Base-by-base conservation (phyloP, 2,888 invertebrate species). In the Psococerastis gibbosa region DNA sequence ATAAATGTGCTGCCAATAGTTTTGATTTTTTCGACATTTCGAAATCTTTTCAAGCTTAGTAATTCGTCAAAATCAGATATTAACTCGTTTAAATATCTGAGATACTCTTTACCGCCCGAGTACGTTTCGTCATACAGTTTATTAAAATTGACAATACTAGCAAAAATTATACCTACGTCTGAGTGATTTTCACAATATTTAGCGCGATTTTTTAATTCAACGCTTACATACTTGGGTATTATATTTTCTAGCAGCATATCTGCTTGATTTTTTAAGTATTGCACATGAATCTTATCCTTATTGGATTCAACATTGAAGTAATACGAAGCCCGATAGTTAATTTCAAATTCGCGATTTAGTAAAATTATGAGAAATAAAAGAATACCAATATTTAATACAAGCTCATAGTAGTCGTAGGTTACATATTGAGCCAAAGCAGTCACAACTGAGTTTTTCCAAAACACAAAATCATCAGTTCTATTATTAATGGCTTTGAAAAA, bases 101-200 rank as follows among this genome's bases (percentile, higher is more conserved):
- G 64, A 60, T 87, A 95, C 62, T 97, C 95, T 56, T 85, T 82
- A 3, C 95, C 95, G 13, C 89, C 91, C 52, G 88, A 70, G 62
- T 88, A 97, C 41, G 88, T 87, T 59, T 97, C 95, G 58, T 97
- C 95, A 59, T 97, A 97, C 73, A 97, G 82, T 62, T 95, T 94
- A 56, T 89, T 89, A 60, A 95, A 97, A 61, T 97, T 97, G 1
- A 91, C 83, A 52, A 97, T 89, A 54, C 85, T 88, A 5, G 94
- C 95, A 58, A 97, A 97, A 54, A 97, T 82, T 13, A 97, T 89
- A 0, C 81, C 94, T 0, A 85, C 87, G 53, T 84, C 75, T 58
- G 79, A 81, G 60, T 94, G 89, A 59, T 92, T 92, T 58, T 89
- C 87, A 0, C 91, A 92, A 66, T 95, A 95, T 57, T 83, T 82